These are phyloP conservation scores for Bombylius major DNA, from an alignment of 2,888 invertebrate species.

Conservation along the genomic window DNA sequence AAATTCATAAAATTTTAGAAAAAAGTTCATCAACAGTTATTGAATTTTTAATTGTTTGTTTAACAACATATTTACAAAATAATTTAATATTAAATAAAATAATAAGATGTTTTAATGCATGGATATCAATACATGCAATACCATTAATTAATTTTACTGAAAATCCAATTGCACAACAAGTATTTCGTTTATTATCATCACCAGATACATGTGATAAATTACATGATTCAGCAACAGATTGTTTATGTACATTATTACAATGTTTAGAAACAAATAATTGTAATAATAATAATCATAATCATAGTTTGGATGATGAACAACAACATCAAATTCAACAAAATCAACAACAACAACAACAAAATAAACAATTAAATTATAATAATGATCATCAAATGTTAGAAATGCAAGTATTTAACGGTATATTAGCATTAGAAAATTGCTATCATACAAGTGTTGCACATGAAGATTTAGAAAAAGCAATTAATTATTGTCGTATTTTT, in stretches of 20 bases:
- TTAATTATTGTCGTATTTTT: conserved; percentile 89
- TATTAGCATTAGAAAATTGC: conserved; percentile 65
- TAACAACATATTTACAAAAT: conserved; percentile 51
- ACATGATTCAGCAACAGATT: conserved; percentile 85
- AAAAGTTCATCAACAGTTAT: conserved; percentile 63
- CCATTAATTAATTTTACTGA: conserved; percentile 60
- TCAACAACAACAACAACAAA: too few relatives aligned
- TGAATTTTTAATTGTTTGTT: conserved; percentile 65
- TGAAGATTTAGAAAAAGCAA: conserved; percentile 87
- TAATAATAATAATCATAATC: too few relatives aligned
- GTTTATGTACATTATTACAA: conserved; percentile 73
- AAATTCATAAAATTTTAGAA: conserved; percentile 68
- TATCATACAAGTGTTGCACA: conserved; percentile 86
- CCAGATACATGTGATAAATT: conserved; percentile 48
- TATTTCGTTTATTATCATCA: conserved; percentile 55
- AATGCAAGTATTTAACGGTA: conserved; percentile 65
- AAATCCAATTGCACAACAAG: conserved; percentile 58
- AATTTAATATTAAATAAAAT: conserved; percentile 54
- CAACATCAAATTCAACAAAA: neutral
- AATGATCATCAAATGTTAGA: conserved; percentile 63
- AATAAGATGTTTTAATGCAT: conserved; percentile 78
- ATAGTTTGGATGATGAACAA: conserved; percentile 34
- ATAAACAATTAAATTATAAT: conserved; percentile 11
- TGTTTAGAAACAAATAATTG: conserved; percentile 61
- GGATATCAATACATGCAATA: conserved; percentile 77